A percentile compares a stretch with the other conserved stretches of the same genome.
phyloP scores from a whole-genome alignment of 1,140 invertebrate genomes.

The Drosophila sproati region DNA sequence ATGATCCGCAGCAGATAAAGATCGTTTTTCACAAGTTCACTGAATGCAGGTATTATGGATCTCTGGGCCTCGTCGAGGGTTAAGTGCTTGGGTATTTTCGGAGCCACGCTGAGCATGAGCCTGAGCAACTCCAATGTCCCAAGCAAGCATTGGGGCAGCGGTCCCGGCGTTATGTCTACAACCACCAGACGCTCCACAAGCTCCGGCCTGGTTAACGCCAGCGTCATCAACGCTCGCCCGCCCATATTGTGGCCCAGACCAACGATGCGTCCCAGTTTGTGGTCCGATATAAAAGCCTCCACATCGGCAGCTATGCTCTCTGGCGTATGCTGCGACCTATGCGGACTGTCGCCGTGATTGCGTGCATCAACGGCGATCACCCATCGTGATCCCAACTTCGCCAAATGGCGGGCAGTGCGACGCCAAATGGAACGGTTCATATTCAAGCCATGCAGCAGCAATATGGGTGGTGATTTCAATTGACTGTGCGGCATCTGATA shows the following conservation, averaged over 20 bases:
- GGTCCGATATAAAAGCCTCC: slow-evolving; percentile 16
- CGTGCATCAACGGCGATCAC: slow-evolving; percentile 92
- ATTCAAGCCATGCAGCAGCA: slow-evolving; percentile 93
- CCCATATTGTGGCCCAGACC: slow-evolving; percentile 43
- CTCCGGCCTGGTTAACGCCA: slow-evolving; percentile 38
- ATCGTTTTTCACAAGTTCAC: not conserved
- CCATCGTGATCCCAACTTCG: slow-evolving; percentile 16
- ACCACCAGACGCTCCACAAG: slow-evolving; percentile 43
- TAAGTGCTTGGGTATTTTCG: slow-evolving; percentile 18
- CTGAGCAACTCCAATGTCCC: slow-evolving; percentile 20
- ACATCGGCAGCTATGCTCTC: slow-evolving; percentile 89
- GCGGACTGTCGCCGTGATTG: slow-evolving; percentile 95
- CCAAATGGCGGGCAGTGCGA: slow-evolving; percentile 10
- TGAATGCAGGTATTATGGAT: slow-evolving; percentile 17
- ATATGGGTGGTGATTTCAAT: slow-evolving; percentile 86
- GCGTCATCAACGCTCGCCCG: slow-evolving; percentile 45
- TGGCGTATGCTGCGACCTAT: slow-evolving; percentile 89
- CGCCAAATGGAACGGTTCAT: slow-evolving; percentile 93
- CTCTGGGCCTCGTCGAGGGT: slow-evolving; percentile 19
- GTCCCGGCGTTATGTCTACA: slow-evolving; percentile 46
- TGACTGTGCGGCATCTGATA: slow-evolving; percentile 35
- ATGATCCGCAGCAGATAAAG: slow-evolving; percentile 13
- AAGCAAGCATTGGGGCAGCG: slow-evolving; percentile 4
- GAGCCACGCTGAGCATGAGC: slow-evolving; percentile 16
- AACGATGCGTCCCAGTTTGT: slow-evolving; percentile 25